Evolutionary conservation across 2,113 vertebrate genomes (phyloP).

Genomic region (Chlorodrepanis virens): DNA sequence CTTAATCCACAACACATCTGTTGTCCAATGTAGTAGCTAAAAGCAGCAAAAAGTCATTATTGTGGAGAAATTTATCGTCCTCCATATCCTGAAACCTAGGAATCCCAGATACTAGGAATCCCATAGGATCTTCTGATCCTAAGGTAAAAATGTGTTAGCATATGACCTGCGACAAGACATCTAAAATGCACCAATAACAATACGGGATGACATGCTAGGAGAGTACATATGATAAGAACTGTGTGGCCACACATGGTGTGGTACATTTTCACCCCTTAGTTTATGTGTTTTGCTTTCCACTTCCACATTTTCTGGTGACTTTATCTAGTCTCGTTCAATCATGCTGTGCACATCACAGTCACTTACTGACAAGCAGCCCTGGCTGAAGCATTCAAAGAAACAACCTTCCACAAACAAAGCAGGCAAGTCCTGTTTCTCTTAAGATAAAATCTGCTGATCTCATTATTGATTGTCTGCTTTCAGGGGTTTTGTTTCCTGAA

Average conservation of each 20-base stretch:
- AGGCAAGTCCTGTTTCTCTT: constrained; percentile 73
- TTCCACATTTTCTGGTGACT: constrained; percentile 63
- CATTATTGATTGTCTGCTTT: constrained; percentile 80
- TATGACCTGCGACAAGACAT: neutral
- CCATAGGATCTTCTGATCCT: neutral
- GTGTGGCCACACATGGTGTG: constrained; percentile 53
- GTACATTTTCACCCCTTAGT: constrained; percentile 35
- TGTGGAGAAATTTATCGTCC: neutral
- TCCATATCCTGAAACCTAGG: neutral
- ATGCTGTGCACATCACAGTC: constrained; percentile 63
- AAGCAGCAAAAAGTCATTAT: neutral
- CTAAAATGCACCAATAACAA: neutral
- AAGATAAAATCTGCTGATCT: constrained; percentile 85
- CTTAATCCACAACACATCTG: neutral
- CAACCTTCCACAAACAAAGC: constrained; percentile 76
- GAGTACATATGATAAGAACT: neutral
- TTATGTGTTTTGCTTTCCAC: constrained; percentile 63
- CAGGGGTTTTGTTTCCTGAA: constrained; percentile 83
- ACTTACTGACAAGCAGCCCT: constrained; percentile 72
- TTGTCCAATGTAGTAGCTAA: neutral
- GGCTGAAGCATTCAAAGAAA: constrained; percentile 74
- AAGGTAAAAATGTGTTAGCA: neutral
- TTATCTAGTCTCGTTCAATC: constrained; percentile 73
- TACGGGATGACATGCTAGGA: neutral
- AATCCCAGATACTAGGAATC: neutral